Evolutionary conservation across 2,113 vertebrate species (phyloP).

Genomic region (Atractosteus spatula): DNA sequence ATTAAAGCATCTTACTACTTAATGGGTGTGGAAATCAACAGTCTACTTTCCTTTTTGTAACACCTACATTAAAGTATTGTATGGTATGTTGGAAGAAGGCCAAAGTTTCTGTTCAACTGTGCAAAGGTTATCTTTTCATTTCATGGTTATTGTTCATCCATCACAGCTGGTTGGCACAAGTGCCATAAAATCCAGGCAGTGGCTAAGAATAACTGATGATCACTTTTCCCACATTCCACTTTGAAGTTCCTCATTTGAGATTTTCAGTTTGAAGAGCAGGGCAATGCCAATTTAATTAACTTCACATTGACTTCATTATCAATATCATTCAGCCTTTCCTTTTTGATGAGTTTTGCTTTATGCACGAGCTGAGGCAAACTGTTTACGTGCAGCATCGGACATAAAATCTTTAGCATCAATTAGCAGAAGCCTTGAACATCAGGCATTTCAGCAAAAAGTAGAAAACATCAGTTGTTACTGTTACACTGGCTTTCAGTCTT

Average conservation of each 20-base stretch:
- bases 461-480: no score
- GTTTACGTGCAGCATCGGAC: background rate
- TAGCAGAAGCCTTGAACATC: background rate
- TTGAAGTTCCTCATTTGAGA: background rate
- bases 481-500: no score
- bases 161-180: no score
- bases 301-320: slow-evolving; percentile 3
- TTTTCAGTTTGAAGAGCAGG: background rate
- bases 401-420: background rate
- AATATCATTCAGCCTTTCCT: background rate
- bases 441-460: no score
- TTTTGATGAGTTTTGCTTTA: background rate
- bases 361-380: background rate
- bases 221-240: background rate
- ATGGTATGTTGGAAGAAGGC: no score
- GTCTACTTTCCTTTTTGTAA: no score
- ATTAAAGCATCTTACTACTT: no score
- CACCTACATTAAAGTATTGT: no score
- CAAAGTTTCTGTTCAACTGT: no score
- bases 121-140: no score
- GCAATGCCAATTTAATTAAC: slow-evolving; percentile 4
- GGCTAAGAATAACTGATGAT: background rate
- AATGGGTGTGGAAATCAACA: no score
- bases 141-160: no score
- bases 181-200: background rate